Evolutionary conservation across 2,797 vertebrate genomes (phyloP), one percentile per base, ranked within the genome.

Genomic region (Pygocentrus nattereri): DNA sequence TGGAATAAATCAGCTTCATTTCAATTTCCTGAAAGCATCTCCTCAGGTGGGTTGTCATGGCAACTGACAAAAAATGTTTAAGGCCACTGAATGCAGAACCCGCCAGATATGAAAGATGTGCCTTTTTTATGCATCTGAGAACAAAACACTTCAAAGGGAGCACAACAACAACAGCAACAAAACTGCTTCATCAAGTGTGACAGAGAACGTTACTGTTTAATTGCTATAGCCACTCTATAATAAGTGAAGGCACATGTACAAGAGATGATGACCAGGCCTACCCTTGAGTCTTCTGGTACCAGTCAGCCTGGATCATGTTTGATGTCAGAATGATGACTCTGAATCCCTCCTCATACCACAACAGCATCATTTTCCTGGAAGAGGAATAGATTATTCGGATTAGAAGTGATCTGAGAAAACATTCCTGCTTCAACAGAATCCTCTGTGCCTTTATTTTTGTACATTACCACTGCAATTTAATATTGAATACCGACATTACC

Each of bases 241-340:
- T 27, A 38, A 13, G 19, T 12, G 2, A 64, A 50, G 11, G 13
- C 16, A 56, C 27, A 23, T 38, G 23, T 10, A 34, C 18, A 3
- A 44, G 18, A 65, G 49, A 58, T 18, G 59, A 10, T 62, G 10
- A 21, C 27, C 47, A 15, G 18, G 50, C 95, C 81, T 86, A 99
- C 98, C 98, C 98, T 85, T 99, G 98, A 54, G 98, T 97, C 89
- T 99, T 99, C 94, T 99, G 98, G 88, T 98, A 95, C 98, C 98
- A 99, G 88, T 99, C 98, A 0, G 93, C 97, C 76, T 89, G 95
- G 91, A 99, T 98, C 84, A 99, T 95, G 92, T 99, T 99, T 65
- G 98, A 97, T 6, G 98, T 99, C 80, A 96, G 94, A 78, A 99
- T 97, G 83, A 98, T 91, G 23, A 99, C 96, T 80, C 98, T 93